Evolutionary conservation across 2,888 invertebrate species (phyloP), one percentile per base, ranked within the genome.

Genomic region (Caenorhabditis virilis): DNA sequence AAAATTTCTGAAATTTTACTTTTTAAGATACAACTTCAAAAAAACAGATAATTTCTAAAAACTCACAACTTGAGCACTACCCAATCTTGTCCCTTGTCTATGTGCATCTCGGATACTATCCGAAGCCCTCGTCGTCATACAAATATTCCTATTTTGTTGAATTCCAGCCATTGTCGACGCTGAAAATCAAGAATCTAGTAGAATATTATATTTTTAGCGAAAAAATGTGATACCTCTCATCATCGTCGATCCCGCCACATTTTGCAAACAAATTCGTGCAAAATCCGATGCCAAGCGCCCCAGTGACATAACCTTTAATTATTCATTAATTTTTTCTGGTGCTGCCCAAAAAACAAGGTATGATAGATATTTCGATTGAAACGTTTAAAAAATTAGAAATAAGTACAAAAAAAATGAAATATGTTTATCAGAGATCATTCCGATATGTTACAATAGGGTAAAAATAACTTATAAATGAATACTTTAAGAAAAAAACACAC

Each of bases 71-170:
- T 46, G 43, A 18, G 43, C 51, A 50, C 52, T 55, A 11, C 35
- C 54, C 18, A 75, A 36, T 25, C 53, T 54, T 9, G 74, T 72
- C 42, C 78, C 78, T 38, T 69, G 70, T 38, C 77, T 33, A 47
- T 78, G 78, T n/a, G 50, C 59, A 55, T 78, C 77, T 27, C 78
- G 62, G 33, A 78, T 72, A 45, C 70, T 69, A 36, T 75, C 69
- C 6, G 57, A 22, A 30, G 13, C 56, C 7, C 57, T 30, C 7
- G 30, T 30, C 30, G 30, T 9, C 6, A 13, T 30, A 9, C 9
- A 16, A 30, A 20, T 13, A 61, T 42, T n/a, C 51, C 43, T 20
- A 30, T 30, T 18, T 55, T 39, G 18, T 49, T 48, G 11, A 30
- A n/a, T 15, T 26, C 38, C 30, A 61, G 23, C 23, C 47, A 30